phyloP scores from a whole-genome alignment of 2,888 invertebrate species.

The Listrodromus nycthemerus region DNA sequence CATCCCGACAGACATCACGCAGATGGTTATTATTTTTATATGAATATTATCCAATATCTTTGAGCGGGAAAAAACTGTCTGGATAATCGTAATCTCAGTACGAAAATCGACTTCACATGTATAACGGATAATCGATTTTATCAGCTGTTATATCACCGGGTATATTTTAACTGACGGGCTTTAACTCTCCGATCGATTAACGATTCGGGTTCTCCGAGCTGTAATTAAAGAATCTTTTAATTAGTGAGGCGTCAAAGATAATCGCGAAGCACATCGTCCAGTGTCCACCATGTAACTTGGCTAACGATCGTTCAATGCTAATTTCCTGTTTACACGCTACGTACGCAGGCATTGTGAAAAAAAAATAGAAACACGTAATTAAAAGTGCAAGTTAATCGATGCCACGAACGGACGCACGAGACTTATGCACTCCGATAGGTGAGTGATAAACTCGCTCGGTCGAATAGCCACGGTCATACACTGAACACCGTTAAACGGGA shows the following conservation, averaged over 20 bases:
- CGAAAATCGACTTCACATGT: neutral
- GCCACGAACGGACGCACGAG: slow-evolving; percentile 23
- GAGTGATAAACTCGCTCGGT: neutral
- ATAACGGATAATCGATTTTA: neutral
- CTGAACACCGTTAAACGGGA: neutral
- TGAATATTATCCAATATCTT: neutral
- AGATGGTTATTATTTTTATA: neutral
- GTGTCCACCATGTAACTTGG: neutral
- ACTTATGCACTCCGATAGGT: neutral
- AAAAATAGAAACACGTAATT: slow-evolving; percentile 47
- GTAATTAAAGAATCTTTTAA: slow-evolving; percentile 43
- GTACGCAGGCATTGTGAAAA: neutral
- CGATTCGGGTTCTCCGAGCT: neutral
- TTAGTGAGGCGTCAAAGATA: slow-evolving; percentile 35
- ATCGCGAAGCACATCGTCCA: neutral
- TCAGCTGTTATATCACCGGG: neutral
- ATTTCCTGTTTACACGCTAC: slow-evolving; percentile 18
- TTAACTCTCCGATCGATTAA: slow-evolving; percentile 16
- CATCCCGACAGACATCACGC: neutral
- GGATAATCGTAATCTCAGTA: neutral
- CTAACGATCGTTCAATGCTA: slow-evolving; percentile 51
- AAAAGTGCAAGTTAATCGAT: slow-evolving; percentile 39
- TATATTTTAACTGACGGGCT: slow-evolving; percentile 31
- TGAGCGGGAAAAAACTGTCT: neutral
- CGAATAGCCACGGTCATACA: slow-evolving; percentile 2